Conservation (phyloP, 2,113 vertebrate genomes). For the Bucco capensis region DNA sequence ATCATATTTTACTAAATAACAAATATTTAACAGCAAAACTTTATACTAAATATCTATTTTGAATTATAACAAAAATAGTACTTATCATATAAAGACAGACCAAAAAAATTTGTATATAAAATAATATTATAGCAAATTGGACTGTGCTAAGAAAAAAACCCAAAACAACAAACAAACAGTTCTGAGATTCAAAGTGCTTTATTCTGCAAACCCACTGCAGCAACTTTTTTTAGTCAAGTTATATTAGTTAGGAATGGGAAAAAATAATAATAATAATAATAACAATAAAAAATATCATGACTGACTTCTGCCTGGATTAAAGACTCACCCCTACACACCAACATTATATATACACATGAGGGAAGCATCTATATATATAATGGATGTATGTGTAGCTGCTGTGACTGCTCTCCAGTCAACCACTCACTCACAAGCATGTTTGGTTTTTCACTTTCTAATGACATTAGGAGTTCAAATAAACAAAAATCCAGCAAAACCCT, state of each 20-base stretch:
- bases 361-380: conserved; percentile 21
- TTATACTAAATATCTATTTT: conserved; percentile 98
- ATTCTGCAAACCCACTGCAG: conserved; percentile 77
- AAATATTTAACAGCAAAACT: conserved; percentile 96
- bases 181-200: conserved; percentile 80
- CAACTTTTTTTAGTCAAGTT: conserved; percentile 71
- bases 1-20: conserved; percentile 95
- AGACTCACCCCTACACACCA: conserved; percentile 31
- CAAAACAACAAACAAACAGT: conserved; percentile 18
- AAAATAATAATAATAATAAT: neutral
- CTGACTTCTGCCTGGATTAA: conserved; percentile 47
- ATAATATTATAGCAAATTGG: conserved; percentile 72
- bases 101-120: conserved; percentile 76
- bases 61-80: conserved; percentile 99
- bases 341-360: neutral
- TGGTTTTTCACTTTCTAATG: neutral
- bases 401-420: neutral
- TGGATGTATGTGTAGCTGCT: conserved; percentile 5
- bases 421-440: conserved; percentile 18
- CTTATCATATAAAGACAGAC: conserved; percentile 88
- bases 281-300: neutral
- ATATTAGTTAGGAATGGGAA: conserved; percentile 71
- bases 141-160: conserved; percentile 63
- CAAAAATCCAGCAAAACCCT: neutral
- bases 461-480: neutral